Evolutionary conservation across 2,797 vertebrate species (phyloP).

Genomic region (Urophycis tenuis): DNA sequence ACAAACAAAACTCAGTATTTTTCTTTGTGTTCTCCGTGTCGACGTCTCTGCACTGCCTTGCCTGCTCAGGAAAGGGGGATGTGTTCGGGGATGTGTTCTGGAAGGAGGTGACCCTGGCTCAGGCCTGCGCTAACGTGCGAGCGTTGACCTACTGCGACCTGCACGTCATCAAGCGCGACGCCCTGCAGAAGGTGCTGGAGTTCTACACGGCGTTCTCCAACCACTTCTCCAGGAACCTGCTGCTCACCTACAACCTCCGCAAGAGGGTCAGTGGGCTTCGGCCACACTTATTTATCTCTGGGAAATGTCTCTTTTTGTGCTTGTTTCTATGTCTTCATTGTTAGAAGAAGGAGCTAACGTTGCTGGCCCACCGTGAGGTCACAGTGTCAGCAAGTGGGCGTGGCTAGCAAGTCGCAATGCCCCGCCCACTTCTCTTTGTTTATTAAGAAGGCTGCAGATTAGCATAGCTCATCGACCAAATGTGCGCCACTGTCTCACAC

Average conservation of each 20-base stretch:
- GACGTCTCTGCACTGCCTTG: neutral
- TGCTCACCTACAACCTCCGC: constrained; percentile 95
- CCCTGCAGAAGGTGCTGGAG: constrained; percentile 96
- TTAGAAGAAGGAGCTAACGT: neutral
- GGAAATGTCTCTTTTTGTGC: neutral
- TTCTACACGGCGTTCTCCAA: constrained; percentile 98
- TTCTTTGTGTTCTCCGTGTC: neutral
- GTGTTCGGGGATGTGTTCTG: constrained; percentile 99
- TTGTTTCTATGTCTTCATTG: neutral
- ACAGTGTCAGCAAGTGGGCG: neutral
- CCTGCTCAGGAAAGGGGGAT: constrained; percentile 86
- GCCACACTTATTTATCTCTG: neutral
- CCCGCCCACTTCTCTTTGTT: neutral
- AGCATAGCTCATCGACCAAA: neutral
- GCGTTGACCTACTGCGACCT: constrained; percentile 98
- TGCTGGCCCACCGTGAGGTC: neutral
- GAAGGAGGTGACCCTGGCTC: constrained; percentile 94
- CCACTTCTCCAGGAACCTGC: constrained; percentile 96
- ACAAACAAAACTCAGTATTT: too few species aligned
- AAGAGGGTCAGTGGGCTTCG: constrained; percentile 82
- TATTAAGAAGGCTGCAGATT: neutral
- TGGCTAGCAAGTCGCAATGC: too few species aligned
- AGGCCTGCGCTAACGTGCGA: constrained; percentile 94
- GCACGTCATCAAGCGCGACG: constrained; percentile 95
- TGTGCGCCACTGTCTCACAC: neutral